Evolutionary conservation across 2,113 vertebrate genomes (phyloP).

Genomic region (Poeciliopsis occidentalis): DNA sequence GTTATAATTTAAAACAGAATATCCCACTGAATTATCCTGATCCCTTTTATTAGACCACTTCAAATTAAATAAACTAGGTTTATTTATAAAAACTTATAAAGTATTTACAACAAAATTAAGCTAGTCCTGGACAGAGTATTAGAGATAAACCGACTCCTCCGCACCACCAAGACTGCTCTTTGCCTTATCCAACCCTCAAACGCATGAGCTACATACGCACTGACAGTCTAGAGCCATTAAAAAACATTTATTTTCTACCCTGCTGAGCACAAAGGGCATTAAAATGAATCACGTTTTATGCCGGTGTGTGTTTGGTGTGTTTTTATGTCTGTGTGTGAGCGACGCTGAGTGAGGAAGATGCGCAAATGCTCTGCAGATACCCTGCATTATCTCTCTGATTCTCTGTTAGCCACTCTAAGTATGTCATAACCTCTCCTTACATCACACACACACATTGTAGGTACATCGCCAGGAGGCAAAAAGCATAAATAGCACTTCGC

Average conservation of each 20-base stretch:
- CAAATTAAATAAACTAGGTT: not conserved
- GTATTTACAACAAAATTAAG: conserved; percentile 10
- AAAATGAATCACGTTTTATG: conserved; percentile 52
- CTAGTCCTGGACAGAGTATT: conserved; percentile 7
- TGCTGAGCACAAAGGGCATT: conserved; percentile 44
- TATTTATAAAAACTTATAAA: not conserved
- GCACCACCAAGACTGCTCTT: conserved; percentile 32
- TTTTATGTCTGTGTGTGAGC: not conserved
- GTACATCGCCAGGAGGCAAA: not conserved
- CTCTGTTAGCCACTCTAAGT: conserved; percentile 33
- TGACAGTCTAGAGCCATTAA: conserved; percentile 47
- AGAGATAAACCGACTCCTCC: conserved; percentile 30
- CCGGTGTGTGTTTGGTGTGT: not conserved
- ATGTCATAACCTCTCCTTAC: conserved; percentile 24
- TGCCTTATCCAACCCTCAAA: conserved; percentile 27
- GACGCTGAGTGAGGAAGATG: conserved; percentile 16
- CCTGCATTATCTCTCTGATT: conserved; percentile 22
- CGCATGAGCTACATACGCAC: conserved; percentile 30
- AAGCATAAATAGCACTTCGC: not conserved
- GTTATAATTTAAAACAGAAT: too few relatives aligned
- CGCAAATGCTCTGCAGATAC: conserved; percentile 35
- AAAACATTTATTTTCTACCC: conserved; percentile 53
- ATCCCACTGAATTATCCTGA: not conserved
- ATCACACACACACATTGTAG: not conserved
- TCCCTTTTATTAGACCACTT: not conserved